Evolutionary conservation across 2,888 invertebrate species (phyloP).

Genomic region (Stratiomys singularior): DNA sequence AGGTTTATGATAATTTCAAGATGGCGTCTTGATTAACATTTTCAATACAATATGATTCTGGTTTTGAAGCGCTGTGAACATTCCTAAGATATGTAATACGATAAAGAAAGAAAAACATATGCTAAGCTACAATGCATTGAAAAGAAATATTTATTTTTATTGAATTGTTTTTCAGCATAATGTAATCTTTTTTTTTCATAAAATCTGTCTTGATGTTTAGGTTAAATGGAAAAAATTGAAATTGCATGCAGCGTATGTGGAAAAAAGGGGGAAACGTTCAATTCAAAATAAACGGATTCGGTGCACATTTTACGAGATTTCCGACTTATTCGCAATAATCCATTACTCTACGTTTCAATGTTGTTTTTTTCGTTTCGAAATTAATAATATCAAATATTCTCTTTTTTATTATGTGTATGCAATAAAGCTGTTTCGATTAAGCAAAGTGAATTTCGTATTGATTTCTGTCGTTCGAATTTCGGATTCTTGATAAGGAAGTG

Average conservation of each 20-base stretch:
- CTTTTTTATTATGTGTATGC: not conserved
- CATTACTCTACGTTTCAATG: no score
- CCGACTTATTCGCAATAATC: conserved; percentile 28
- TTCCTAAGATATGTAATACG: not conserved
- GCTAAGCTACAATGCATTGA: not conserved
- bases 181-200: not conserved
- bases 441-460: not conserved
- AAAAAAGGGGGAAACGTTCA: conserved; percentile 21
- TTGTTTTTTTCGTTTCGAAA: not conserved
- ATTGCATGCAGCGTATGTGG: conserved; percentile 14
- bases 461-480: not conserved
- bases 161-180: no score
- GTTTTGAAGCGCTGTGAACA: not conserved
- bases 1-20: no score
- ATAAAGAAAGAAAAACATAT: not conserved
- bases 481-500: not conserved
- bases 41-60: not conserved
- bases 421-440: not conserved
- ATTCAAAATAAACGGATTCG: conserved; percentile 48
- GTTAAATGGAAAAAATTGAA: not conserved
- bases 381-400: not conserved
- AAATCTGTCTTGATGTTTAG: not conserved
- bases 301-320: conserved; percentile 53
- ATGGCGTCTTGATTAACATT: no score
- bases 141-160: not conserved